Evolutionary conservation across 37 sponge, comb jelly and placozoan species (phyloP), one percentile per base, ranked within the genome.

Genomic region (Halichondria panicea): DNA sequence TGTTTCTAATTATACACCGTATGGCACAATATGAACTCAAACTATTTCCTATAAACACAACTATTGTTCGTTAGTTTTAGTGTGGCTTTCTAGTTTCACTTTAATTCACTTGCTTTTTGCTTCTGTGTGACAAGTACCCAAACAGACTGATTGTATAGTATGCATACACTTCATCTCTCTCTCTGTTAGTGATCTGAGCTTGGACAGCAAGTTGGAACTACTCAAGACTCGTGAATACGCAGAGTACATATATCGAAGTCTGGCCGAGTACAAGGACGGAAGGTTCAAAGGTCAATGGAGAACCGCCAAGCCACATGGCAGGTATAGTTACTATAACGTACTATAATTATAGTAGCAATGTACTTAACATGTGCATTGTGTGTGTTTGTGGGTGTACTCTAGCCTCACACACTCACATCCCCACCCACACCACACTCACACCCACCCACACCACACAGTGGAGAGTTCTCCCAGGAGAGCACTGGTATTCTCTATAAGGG

Each of bases 201-300:
- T 90, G 9, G 91, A 90, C 53, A 72, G 57, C 0, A 35, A 75
- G 54, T 67, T 90, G 55, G 80, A 84, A 43, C 60, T 68, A 27
- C 59, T 91, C 43, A 69, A 67, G 18, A 24, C 43, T 19, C 44
- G 92, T 41, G 77, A 88, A 3, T 44, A 40, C 27, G 25, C 84
- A 62, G 68, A 74, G 48, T 88, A 92, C 63, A 71, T 65, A 4
- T 92, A 65, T 37, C 52, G 31, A 0, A 41, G 59, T 24, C 39
- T 38, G 4, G 58, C 81, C 9, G 85, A 80, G 11, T 52, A 59
- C 53, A 87, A 75, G 27, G 89, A 79, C 42, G 89, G 71, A 4
- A 73, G 30, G 31, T 92, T 79, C 79, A 80, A 48, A 39, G 92
- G 92, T 22, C 58, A 63, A 15, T 92, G 92, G 92, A 61, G 57